Percentiles rank a stretch among this genome's conserved stretches.
Evolutionary conservation across 2,888 invertebrate genomes (phyloP).

Genomic region (Syritta pipiens): DNA sequence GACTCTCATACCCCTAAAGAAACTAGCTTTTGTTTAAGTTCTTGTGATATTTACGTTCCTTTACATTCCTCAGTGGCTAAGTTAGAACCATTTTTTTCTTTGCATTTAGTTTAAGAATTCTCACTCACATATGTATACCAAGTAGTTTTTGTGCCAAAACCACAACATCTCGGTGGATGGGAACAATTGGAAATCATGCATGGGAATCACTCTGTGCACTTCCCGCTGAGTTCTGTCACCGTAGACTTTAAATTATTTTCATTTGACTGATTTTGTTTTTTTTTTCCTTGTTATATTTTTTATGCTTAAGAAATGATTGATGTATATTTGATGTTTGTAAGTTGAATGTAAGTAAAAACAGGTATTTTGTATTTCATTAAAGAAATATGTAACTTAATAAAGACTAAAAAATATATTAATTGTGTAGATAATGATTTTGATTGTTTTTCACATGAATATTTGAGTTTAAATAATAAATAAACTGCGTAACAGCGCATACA

Average conservation of each 20-base stretch:
- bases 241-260: constrained; percentile 10
- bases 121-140: constrained; percentile 34
- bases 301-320: constrained; percentile 20
- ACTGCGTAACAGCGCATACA: no score
- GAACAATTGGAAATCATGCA: constrained; percentile 7
- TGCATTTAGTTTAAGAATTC: constrained; percentile 10
- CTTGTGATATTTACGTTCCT: constrained; percentile 56
- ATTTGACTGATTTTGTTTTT: constrained; percentile 51
- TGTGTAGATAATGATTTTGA: no score
- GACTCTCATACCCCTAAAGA: background rate
- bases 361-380: constrained; percentile 36
- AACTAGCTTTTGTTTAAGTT: constrained; percentile 26
- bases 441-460: no score
- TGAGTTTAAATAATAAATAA: no score
- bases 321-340: constrained; percentile 13
- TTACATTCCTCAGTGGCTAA: constrained; percentile 25
- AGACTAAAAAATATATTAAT: no score
- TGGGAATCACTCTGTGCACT: constrained; percentile 16
- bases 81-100: background rate
- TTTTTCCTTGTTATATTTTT: constrained; percentile 17
- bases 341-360: background rate
- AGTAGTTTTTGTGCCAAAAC: constrained; percentile 51
- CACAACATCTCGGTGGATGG: constrained; percentile 3
- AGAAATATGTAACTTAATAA: constrained; percentile 40
- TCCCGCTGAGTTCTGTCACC: constrained; percentile 27